These are phyloP conservation scores for Magallana nippona DNA, from an alignment of 2,888 invertebrate species.

Conservation along the genomic window DNA sequence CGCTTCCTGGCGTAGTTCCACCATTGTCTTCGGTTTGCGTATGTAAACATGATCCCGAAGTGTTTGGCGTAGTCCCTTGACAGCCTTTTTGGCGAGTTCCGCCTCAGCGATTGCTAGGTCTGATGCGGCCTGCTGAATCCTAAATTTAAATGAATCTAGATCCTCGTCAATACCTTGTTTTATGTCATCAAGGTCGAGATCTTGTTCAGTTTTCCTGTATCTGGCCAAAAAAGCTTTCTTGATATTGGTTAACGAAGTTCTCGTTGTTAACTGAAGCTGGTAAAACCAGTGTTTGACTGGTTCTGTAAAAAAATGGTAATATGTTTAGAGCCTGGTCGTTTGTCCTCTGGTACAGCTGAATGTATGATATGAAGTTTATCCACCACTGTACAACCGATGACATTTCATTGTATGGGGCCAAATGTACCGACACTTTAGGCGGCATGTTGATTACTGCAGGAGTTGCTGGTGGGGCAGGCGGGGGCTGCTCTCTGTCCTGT, in stretches of 20 bases:
- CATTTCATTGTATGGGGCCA: neutral
- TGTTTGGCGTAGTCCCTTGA: too few species aligned
- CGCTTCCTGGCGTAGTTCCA: too few species aligned
- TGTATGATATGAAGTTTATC: conserved; percentile 6
- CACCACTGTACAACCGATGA: conserved; percentile 32
- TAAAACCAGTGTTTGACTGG: conserved; percentile 32
- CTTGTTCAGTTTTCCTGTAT: too few species aligned
- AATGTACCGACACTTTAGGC: neutral
- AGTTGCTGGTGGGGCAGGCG: neutral
- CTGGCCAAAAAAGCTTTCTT: neutral
- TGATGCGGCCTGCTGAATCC: conserved; percentile 11
- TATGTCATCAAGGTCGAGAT: neutral
- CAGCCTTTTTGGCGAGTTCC: neutral
- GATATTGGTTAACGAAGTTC: too few species aligned
- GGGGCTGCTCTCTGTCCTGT: too few species aligned
- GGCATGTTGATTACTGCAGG: neutral
- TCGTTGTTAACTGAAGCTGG: neutral
- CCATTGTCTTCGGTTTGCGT: neutral
- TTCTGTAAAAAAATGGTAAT: conserved; percentile 28
- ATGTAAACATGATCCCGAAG: neutral
- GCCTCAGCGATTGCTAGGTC: neutral
- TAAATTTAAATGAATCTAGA: conserved; percentile 3
- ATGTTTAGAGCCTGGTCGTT: conserved; percentile 10
- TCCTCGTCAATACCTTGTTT: neutral
- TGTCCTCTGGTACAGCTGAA: neutral